phyloP scores from a whole-genome alignment of 2,113 vertebrate species.

The Montifringilla adamsi region DNA sequence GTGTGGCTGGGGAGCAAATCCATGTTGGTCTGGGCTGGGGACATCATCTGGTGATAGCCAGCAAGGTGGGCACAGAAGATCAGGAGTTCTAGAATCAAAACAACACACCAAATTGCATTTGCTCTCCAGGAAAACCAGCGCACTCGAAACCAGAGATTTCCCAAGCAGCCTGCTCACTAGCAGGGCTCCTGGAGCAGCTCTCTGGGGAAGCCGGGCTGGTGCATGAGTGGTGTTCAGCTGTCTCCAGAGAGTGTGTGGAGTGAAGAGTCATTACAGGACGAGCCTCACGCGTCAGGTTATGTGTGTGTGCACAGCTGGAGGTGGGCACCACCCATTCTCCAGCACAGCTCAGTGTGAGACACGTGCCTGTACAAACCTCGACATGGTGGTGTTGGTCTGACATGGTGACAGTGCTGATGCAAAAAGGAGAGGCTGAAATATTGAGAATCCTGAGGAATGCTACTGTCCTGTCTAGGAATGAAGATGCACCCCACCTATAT shows the following conservation, averaged over 20 bases:
- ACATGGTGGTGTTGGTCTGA: not conserved
- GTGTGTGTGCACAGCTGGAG: not conserved
- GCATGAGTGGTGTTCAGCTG: not conserved
- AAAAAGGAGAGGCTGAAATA: not conserved
- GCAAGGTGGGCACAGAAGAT: not conserved
- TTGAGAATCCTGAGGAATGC: not conserved
- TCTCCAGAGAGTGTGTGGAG: not conserved
- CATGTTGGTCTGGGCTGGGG: not conserved
- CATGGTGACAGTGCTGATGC: too few relatives aligned
- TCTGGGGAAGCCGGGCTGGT: not conserved
- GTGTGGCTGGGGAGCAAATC: not conserved
- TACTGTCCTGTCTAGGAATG: not conserved
- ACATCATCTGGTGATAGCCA: not conserved
- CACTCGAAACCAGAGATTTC: not conserved
- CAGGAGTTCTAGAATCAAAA: not conserved
- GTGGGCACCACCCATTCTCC: not conserved
- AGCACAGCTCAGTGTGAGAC: not conserved
- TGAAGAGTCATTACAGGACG: not conserved
- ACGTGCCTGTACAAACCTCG: not conserved
- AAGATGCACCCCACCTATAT: not conserved
- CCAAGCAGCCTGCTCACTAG: not conserved
- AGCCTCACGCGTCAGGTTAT: not conserved
- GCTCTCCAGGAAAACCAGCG: not conserved
- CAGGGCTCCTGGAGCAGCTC: not conserved
- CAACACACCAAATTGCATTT: not conserved